Evolutionary conservation across 2,797 vertebrate genomes (phyloP).

Genomic region (Moxostoma hubbsi): DNA sequence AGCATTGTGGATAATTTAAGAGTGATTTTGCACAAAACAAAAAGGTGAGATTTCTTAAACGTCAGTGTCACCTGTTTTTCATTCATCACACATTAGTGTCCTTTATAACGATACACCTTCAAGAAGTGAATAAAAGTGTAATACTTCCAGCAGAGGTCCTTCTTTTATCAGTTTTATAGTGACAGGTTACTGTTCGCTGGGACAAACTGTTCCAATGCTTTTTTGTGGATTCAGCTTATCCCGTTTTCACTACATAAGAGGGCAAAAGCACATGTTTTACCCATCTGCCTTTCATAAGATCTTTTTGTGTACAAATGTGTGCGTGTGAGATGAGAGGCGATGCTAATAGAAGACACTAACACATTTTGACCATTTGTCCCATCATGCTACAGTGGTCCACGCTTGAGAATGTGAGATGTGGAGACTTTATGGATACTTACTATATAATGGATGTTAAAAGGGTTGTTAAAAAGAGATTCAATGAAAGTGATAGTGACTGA

Average conservation of each 20-base stretch:
- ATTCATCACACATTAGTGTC: slow-evolving; percentile 34
- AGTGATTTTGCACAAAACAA: slow-evolving; percentile 1
- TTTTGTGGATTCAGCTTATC: not conserved
- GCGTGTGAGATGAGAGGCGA: slow-evolving; percentile 5
- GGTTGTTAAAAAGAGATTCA: no score
- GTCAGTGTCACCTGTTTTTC: slow-evolving; percentile 44
- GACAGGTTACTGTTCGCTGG: slow-evolving; percentile 33
- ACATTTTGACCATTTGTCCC: slow-evolving; percentile 1
- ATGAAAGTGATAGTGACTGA: no score
- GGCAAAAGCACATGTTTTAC: slow-evolving; percentile 17
- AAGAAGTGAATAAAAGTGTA: slow-evolving; percentile 13
- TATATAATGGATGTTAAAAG: not conserved
- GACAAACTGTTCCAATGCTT: slow-evolving; percentile 12
- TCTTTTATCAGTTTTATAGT: slow-evolving; percentile 61
- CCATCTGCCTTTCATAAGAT: slow-evolving; percentile 12
- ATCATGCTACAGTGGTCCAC: not conserved
- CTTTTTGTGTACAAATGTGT: slow-evolving; percentile 5
- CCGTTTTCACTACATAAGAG: not conserved
- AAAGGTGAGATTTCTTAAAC: slow-evolving; percentile 31
- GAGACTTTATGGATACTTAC: not conserved
- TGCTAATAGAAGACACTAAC: slow-evolving; percentile 10
- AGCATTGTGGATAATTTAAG: slow-evolving; percentile 11
- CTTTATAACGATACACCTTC: not conserved
- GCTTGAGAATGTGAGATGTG: not conserved
- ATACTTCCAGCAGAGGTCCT: slow-evolving; percentile 63